Percentiles rank a stretch among this genome's conserved stretches.
Conservation (phyloP, 2,113 vertebrate genomes). For the Tauraco erythrolophus region DNA sequence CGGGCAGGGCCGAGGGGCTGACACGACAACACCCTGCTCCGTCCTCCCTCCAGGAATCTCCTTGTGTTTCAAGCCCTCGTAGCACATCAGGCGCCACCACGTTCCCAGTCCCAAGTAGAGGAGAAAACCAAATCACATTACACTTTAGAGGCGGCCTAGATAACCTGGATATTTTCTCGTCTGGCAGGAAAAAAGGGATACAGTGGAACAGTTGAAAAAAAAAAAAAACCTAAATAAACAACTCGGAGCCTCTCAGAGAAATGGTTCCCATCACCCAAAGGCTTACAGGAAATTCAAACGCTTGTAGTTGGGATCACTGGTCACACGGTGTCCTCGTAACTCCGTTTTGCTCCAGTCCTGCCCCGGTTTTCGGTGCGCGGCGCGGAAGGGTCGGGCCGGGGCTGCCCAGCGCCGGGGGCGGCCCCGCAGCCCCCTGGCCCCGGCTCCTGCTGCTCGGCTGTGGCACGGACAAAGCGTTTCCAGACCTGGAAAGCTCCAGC, state of each 20-base stretch:
- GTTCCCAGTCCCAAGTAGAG: background rate
- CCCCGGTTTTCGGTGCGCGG: background rate
- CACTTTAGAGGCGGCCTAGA: background rate
- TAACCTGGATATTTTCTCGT: background rate
- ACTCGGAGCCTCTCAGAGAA: background rate
- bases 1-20: fast-evolving
- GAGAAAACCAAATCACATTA: background rate
- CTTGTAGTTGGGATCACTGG: conserved; percentile 6
- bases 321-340: conserved; percentile 56
- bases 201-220: background rate
- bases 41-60: background rate
- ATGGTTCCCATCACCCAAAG: background rate
- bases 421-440: background rate
- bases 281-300: background rate
- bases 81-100: background rate
- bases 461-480: fast-evolving
- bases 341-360: background rate
- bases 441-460: background rate
- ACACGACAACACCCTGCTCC: background rate
- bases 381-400: background rate
- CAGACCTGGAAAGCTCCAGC: background rate
- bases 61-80: background rate
- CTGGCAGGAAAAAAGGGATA: background rate
- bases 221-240: no score
- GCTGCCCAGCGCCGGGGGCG: background rate